Evolutionary conservation across 2,113 vertebrate species (phyloP), one percentile per base, ranked within the genome.

Genomic region (Gopherus evgoodei): DNA sequence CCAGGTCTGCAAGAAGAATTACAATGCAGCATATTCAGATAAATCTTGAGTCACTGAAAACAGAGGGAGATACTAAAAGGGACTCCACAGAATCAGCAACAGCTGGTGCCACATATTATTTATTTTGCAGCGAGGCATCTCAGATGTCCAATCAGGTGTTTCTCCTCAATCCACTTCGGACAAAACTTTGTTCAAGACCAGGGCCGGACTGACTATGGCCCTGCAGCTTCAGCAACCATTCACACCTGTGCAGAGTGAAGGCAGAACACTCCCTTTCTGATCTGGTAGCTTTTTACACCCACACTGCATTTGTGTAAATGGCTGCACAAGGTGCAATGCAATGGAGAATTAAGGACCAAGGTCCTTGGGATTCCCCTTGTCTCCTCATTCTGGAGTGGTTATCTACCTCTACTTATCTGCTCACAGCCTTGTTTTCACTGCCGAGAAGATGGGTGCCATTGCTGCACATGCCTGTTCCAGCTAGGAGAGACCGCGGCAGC

Each of bases 1-100:
- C 99, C 97, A 99, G 98, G 88, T 98, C 99, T 99, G 75, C 14
- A 90, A 92, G 91, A 62, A 96, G 85, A 95, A 94, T 0, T 6
- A 57, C 10, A 8, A 13, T 56, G 83, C 31, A 6, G 52, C 0
- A 3, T 0, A 2, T 3, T 3, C 54, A 88, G 69, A 14, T 4
- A 2, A 42, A 56, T 65, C 10, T 11, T 22, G 76, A 10, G 10
- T 72, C 0, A 4, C 7, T 0, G 1, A 22, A 29, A 65, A 80
- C 59, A 83, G 44, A 75, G 6, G 69, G n/a, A 69, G 85, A 44
- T 81, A 65, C 50, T 47, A 4, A 1, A 1, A 5, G 57, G 57
- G 29, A 29, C 35, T 62, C 62, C 59, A 38, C 21, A 17, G 47
- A 75, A 90, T 83, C 80, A 10, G 29, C 27, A 38, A 1, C 76